These are phyloP conservation scores for Nasonia vitripennis DNA, from an alignment of 1,140 invertebrate genomes.

Conservation along the genomic window DNA sequence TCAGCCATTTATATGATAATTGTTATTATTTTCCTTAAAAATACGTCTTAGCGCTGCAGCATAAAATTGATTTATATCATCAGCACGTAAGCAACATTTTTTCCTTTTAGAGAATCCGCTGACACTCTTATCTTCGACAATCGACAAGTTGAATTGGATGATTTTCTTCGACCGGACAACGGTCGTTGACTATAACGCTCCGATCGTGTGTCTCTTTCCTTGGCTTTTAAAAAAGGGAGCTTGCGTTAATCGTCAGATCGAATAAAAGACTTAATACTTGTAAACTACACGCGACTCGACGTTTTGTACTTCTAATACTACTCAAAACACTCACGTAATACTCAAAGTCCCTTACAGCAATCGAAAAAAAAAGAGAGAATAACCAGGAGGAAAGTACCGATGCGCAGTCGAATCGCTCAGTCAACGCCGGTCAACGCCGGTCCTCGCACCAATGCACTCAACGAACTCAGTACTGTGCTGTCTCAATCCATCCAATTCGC, in stretches of 20 bases:
- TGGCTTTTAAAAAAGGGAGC: not conserved
- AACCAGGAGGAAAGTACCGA: not conserved
- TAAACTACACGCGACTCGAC: not conserved
- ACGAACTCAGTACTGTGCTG: conserved; percentile 6
- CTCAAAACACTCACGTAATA: conserved; percentile 39
- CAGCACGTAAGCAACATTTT: conserved; percentile 28
- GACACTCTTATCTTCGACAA: conserved; percentile 6
- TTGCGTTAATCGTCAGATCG: conserved; percentile 1
- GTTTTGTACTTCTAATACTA: conserved; percentile 48
- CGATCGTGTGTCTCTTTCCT: conserved; percentile 9
- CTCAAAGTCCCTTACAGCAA: conserved; percentile 34
- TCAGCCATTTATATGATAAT: conserved; percentile 40
- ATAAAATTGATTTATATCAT: conserved; percentile 33
- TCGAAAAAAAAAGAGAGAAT: not conserved
- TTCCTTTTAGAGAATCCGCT: not conserved
- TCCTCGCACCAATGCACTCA: not conserved
- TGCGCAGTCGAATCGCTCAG: conserved; percentile 14
- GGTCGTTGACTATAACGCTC: not conserved
- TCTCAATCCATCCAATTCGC: conserved; percentile 2
- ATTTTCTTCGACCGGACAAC: not conserved
- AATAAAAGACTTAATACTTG: conserved; percentile 31
- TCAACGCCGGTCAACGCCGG: conserved; percentile 3
- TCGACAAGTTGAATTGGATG: conserved; percentile 2
- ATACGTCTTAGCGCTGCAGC: conserved; percentile 26
- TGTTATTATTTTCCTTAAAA: conserved; percentile 33